Percentiles rank a stretch among this genome's conserved stretches.
phyloP scores from a whole-genome alignment of 1,140 invertebrate genomes.

The Phymorhynchus buccinoides region DNA sequence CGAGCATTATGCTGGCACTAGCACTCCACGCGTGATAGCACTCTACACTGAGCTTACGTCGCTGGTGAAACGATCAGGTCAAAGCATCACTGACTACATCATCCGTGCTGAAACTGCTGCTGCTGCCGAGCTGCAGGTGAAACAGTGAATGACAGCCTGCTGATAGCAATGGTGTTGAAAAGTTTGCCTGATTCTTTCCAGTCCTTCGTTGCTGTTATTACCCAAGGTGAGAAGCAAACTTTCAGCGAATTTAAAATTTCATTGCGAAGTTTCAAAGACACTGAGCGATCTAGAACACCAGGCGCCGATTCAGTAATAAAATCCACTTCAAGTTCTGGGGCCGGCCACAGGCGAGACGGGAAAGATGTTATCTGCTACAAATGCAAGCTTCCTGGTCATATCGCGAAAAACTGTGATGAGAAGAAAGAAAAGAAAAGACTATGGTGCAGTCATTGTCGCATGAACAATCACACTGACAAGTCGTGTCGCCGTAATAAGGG shows the following conservation, averaged over 20 bases:
- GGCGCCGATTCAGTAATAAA: background rate
- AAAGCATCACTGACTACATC: constrained; percentile 48
- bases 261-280: constrained; percentile 43
- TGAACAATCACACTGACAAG: constrained; percentile 27
- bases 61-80: constrained; percentile 13
- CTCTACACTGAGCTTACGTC: constrained; percentile 49
- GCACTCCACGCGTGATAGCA: constrained; percentile 44
- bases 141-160: constrained; percentile 45
- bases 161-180: constrained; percentile 50
- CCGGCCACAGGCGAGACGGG: background rate
- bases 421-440: background rate
- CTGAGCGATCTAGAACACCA: constrained; percentile 20
- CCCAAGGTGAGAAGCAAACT: constrained; percentile 28
- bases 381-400: no score
- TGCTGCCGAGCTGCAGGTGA: constrained; percentile 38
- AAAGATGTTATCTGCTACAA: background rate
- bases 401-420: no score
- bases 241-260: constrained; percentile 48
- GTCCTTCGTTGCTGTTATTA: constrained; percentile 39
- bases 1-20: constrained; percentile 41
- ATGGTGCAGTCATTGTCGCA: constrained; percentile 28
- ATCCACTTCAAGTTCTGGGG: background rate
- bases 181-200: constrained; percentile 42
- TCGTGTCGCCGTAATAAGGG: constrained; percentile 38
- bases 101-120: constrained; percentile 47